Base-by-base conservation (phyloP, 2,113 vertebrate genomes). In the Sapajus apella region DNA sequence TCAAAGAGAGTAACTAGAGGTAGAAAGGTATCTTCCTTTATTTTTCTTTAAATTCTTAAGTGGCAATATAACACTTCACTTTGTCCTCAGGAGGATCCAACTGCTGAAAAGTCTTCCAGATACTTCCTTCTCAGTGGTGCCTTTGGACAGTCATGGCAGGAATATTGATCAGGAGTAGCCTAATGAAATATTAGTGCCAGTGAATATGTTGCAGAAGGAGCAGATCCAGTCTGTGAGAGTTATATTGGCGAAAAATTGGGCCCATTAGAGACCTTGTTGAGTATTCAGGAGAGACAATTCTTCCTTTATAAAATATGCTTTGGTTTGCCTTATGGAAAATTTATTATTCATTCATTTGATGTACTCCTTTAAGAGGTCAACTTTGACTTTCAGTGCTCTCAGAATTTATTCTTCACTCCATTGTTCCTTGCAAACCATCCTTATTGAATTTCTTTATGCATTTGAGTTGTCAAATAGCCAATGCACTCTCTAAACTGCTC, bases 291-390 rank as follows among this genome's bases (percentile, higher is more conserved):
- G 52, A 97, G 97, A 97, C 30, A 86, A 64, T 87, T 96, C 80
- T 92, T 94, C 66, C 94, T 96, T 95, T 95, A 96, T 97, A 96
- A 97, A 97, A 97, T 94, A 97, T 94, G 94, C 92, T 94, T 96
- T 87, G 92, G 94, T 96, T 97, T 97, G 90, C 96, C 94, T 97
- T 90, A 92, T 79, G 87, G 96, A 90, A 94, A 97, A 97, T 97
- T 96, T 97, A 97, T 96, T 84, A 90, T 87, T 96, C 96, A 96
- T 97, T 98, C 96, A 96, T 97, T 96, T 96, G 97, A 97, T 97
- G 94, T 90, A 96, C 91, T 97, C 94, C 56, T 97, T 96, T 98
- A 96, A 96, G 97, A 97, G 96, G 97, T 97, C 97, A 97, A 81
- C 72, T 97, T 97, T 95, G 95, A 93, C 90, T 97, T 92, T 92